Conservation (phyloP, 2,888 invertebrate species). For the Tipula lateralis region DNA sequence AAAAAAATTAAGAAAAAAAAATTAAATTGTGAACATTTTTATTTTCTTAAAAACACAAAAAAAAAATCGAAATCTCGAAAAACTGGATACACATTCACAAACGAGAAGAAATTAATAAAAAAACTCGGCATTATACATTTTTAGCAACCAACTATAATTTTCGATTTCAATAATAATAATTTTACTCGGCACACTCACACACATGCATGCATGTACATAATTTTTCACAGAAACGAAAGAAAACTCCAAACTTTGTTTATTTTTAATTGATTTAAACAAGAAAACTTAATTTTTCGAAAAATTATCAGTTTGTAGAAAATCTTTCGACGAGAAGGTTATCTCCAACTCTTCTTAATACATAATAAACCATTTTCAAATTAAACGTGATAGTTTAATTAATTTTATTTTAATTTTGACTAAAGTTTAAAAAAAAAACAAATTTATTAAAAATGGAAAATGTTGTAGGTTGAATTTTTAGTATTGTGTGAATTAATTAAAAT, state of each 20-base stretch:
- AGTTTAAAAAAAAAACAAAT: background rate
- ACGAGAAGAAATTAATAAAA: background rate
- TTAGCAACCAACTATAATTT: constrained; percentile 19
- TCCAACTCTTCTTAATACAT: background rate
- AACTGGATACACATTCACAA: constrained; percentile 6
- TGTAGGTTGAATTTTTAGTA: background rate
- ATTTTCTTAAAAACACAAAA: constrained; percentile 3
- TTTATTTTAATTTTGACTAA: background rate
- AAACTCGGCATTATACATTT: background rate
- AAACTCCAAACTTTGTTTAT: constrained; percentile 14
- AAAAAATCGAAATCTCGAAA: background rate
- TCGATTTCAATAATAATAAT: constrained; percentile 19
- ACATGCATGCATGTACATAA: background rate
- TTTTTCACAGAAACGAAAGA: background rate
- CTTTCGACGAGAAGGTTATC: constrained; percentile 29
- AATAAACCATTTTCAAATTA: background rate
- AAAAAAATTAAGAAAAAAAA: background rate
- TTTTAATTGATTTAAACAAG: constrained; percentile 19
- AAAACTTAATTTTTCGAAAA: background rate
- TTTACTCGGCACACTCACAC: background rate
- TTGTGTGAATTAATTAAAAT: background rate
- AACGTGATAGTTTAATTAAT: background rate
- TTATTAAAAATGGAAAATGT: background rate
- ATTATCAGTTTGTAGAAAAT: constrained; percentile 28
- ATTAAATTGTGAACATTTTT: background rate